phyloP scores from a whole-genome alignment of 1,140 invertebrate genomes.

The Caenorhabditis inopinata region DNA sequence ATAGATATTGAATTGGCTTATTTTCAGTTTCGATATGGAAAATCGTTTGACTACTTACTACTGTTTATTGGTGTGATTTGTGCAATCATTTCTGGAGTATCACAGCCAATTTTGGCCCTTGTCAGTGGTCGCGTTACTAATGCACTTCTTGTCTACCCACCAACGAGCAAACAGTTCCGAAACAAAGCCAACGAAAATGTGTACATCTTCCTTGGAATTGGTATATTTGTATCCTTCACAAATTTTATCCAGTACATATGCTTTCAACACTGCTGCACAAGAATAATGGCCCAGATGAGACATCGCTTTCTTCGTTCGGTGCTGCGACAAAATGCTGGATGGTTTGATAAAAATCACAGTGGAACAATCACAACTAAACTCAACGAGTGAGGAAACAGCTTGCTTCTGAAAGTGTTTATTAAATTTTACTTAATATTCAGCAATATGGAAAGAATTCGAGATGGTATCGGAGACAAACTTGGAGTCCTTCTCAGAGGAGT shows the following conservation, averaged over 20 bases:
- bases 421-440: slow-evolving; percentile 68
- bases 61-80: slow-evolving; percentile 45
- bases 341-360: slow-evolving; percentile 84
- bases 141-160: slow-evolving; percentile 43
- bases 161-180: slow-evolving; percentile 43
- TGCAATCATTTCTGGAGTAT: slow-evolving; percentile 50
- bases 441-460: slow-evolving; percentile 83
- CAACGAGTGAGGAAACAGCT: slow-evolving; percentile 76
- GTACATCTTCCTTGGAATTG: slow-evolving; percentile 51
- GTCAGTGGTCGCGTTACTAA: slow-evolving; percentile 43
- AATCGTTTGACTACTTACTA: slow-evolving; percentile 49
- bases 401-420: background rate
- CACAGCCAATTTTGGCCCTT: slow-evolving; percentile 43
- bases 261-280: slow-evolving; percentile 67
- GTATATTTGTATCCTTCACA: slow-evolving; percentile 36
- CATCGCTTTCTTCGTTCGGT: slow-evolving; percentile 74
- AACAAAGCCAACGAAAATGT: slow-evolving; percentile 49
- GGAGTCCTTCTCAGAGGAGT: slow-evolving; percentile 74
- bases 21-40: slow-evolving; percentile 59
- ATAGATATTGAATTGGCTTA: background rate
- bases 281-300: slow-evolving; percentile 75
- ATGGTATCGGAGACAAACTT: slow-evolving; percentile 84
- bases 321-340: slow-evolving; percentile 82
- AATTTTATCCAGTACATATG: slow-evolving; percentile 61
- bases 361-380: slow-evolving; percentile 83